A percentile compares a stretch with the other conserved stretches of the same genome.
These are phyloP conservation scores for Balaenoptera acutorostrata DNA, from an alignment of 2,113 vertebrate species.

Conservation along the genomic window DNA sequence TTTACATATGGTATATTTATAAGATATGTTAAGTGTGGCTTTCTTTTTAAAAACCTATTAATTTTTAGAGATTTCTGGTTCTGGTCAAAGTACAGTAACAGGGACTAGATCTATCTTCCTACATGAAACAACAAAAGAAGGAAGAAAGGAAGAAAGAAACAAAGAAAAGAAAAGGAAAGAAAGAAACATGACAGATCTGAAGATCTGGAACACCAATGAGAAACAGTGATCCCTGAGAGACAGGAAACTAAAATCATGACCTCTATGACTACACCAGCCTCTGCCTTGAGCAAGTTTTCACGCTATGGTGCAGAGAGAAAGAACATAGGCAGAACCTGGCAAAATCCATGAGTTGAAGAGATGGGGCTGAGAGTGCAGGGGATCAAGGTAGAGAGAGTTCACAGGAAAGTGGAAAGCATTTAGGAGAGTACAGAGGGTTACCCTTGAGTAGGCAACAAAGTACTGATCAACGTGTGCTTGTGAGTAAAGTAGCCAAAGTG, in stretches of 20 bases:
- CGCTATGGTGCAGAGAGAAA: neutral
- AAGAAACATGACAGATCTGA: neutral
- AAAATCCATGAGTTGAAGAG: neutral
- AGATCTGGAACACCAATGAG: neutral
- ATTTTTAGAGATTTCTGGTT: neutral
- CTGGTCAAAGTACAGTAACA: neutral
- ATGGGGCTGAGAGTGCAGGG: neutral
- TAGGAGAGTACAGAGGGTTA: neutral
- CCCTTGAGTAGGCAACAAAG: neutral
- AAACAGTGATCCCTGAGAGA: neutral
- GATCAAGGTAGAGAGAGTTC: no score
- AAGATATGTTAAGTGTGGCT: neutral
- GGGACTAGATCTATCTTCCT: neutral
- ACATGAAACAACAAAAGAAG: neutral
- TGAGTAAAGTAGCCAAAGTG: neutral
- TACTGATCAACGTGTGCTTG: neutral
- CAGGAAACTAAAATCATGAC: neutral
- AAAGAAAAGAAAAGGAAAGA: neutral
- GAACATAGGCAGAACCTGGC: neutral
- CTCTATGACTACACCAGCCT: neutral
- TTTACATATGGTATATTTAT: neutral
- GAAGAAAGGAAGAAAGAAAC: no score
- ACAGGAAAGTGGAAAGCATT: neutral
- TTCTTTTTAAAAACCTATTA: neutral
- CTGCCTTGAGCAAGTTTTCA: neutral